Evolutionary conservation across 2,888 invertebrate species (phyloP), one percentile per base, ranked within the genome.

Genomic region (Polymixis flavicincta): DNA sequence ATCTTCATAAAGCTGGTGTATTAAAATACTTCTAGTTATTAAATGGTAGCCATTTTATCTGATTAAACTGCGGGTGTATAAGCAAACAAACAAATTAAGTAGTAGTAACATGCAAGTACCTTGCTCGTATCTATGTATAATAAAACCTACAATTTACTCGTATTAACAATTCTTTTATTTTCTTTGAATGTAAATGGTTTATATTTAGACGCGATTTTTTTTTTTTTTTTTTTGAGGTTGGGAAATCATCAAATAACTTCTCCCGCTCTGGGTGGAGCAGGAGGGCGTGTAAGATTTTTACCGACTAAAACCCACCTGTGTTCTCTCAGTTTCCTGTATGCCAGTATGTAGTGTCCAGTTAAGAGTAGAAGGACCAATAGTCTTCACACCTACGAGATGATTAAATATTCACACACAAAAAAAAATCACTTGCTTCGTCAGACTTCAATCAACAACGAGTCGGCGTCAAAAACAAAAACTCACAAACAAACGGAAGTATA

Each of bases 11-110:
- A 72, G 37, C 45, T 28, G 50, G 66, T 68, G n/a, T 67, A 82
- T 82, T 85, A 72, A 81, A 82, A 85, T 85, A 70, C 76, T 80
- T 80, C 8, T 28, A 74, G 63, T 72, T 81, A 85, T 81, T 80
- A 81, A 85, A 81, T 59, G 48, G 64, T 74, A 71, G 37, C 54
- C 45, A 42, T 81, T 71, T 84, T n/a, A 52, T 60, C 60, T 68
- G n/a, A 81, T 59, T 74, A 70, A 80, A 67, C 48, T 64, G 32
- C 17, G 45, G 25, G 25, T 82, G 61, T 57, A 25, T 67, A 37
- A 54, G 55, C 48, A 68, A 68, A 84, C 67, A 72, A 80, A 80
- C 65, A 61, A 67, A 84, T 80, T 52, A 84, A 66, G 8, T 32
- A 32, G 32, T n/a, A n/a, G n/a, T n/a, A n/a, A 72, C 61, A 71